phyloP scores from a whole-genome alignment of 2,888 invertebrate species.

The Allolobophora icterica region DNA sequence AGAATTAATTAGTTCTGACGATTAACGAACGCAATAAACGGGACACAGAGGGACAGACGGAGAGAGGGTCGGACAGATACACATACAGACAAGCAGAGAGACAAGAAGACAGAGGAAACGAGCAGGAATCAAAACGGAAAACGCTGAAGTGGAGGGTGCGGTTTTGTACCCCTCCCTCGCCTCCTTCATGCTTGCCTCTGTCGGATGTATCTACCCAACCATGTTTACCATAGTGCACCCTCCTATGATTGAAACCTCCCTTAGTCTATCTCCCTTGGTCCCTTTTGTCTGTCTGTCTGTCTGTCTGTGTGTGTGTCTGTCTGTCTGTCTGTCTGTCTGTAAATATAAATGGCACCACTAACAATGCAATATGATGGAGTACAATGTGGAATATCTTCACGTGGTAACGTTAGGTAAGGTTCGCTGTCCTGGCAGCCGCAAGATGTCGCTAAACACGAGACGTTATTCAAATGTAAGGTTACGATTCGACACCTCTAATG shows the following conservation, averaged over 20 bases:
- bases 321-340: too few species aligned
- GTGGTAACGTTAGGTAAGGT: too few species aligned
- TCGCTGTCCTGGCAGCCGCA: too few species aligned
- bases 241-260: constrained; percentile 6
- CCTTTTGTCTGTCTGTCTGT: neutral
- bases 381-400: too few species aligned
- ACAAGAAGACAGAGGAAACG: neutral
- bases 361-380: too few species aligned
- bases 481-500: too few species aligned
- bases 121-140: neutral
- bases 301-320: too few species aligned
- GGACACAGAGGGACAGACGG: too few species aligned
- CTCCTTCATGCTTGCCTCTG: neutral
- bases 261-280: neutral
- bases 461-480: too few species aligned
- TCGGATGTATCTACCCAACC: neutral
- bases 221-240: neutral
- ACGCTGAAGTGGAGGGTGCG: too few species aligned
- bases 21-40: neutral
- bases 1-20: neutral
- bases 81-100: neutral
- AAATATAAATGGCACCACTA: too few species aligned
- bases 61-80: neutral
- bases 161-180: neutral
- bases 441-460: too few species aligned